Conservation (phyloP, 2,113 vertebrate species). For the Tursiops truncatus region DNA sequence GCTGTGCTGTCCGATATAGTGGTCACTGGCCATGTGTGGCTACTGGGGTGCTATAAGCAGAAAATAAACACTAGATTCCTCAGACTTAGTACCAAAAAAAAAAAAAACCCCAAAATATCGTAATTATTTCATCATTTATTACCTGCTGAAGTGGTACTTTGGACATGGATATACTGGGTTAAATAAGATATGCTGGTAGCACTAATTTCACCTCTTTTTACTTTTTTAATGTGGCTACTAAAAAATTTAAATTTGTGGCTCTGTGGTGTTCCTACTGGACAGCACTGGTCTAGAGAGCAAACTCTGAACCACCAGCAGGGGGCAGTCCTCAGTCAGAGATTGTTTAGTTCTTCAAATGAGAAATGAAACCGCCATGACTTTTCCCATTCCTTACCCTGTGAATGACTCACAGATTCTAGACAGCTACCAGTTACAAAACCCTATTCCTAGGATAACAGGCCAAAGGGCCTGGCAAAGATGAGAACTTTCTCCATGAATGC, state of each 20-base stretch:
- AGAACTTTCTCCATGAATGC: not conserved
- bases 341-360: not conserved
- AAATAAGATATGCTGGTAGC: not conserved
- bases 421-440: not conserved
- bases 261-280: no score
- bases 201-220: not conserved
- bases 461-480: not conserved
- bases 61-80: not conserved
- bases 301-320: constrained; percentile 55
- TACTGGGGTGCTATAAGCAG: not conserved
- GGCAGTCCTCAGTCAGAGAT: not conserved
- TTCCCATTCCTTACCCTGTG: rapidly evolving
- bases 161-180: not conserved
- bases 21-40: not conserved
- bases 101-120: not conserved
- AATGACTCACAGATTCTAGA: not conserved
- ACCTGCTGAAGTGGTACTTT: not conserved
- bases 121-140: not conserved
- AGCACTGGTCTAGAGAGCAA: no score
- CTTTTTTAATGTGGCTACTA: not conserved
- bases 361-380: not conserved
- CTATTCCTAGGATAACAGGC: not conserved
- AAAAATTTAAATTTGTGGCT: not conserved
- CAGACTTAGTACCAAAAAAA: not conserved
- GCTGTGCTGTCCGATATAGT: not conserved